Base-by-base conservation (phyloP, 2,888 invertebrate genomes). In the Plemyria rubiginata region DNA sequence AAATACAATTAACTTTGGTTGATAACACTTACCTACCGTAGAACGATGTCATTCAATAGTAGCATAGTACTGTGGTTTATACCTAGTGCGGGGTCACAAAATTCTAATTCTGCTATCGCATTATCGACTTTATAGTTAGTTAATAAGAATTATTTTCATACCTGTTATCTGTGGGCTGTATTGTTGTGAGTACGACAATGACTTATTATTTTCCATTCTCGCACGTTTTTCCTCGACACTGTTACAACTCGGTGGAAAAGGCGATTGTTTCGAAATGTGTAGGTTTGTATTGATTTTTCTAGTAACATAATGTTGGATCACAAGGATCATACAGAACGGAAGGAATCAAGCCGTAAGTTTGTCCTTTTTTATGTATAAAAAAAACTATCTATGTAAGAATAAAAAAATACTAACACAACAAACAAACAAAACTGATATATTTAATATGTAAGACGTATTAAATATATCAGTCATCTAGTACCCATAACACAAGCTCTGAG, bases 161-260 rank as follows among this genome's bases (percentile, higher is more conserved):
- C 40, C 41, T 49, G n/a, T 49, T 55, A 54, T 49, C 28, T 46
- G 15, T 11, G 12, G 4, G 46, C 13, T 22, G 55, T 54, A 54
- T 65, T 67, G 64, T 64, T 67, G 64, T 70, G 60, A 62, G 61
- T 43, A 22, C 59, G 71, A 88, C 90, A 90, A 89, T 90, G 82
- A 79, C 84, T 85, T 85, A 86, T 89, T 88, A 88, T 90, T 86
- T 86, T 80, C 79, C 75, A 76, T 72, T 81, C 74, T 89, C 91
- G 88, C 91, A 92, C 91, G 92, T 90, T 92, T 91, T 91, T 90
- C 88, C 86, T 90, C 87, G 87, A 85, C 85, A 86, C 80, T 77
- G 87, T 88, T 89, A 89, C 86, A 83, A 78, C 77, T 83, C 76
- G 76, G 75, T 82, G 81, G 82, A 80, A 84, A 85, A 76, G 76